Conservation (phyloP, 2,888 invertebrate species). For the Sinopyrophorus schimmeli region DNA sequence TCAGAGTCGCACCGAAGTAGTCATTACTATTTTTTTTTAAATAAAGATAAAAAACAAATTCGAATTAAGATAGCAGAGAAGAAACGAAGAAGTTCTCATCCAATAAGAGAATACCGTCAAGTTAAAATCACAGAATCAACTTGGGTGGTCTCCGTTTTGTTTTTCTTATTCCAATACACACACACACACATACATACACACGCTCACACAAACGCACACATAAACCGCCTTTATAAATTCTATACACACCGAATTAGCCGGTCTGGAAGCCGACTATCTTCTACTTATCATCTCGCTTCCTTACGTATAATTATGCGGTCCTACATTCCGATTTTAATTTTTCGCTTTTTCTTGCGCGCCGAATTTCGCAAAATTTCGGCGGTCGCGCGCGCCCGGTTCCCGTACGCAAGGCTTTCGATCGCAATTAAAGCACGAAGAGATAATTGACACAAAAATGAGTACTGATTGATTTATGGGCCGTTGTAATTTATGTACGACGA, state of each 20-base stretch:
- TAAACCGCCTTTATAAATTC: slow-evolving; percentile 40
- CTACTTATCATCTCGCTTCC: slow-evolving; percentile 40
- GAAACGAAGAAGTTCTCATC: slow-evolving; percentile 35
- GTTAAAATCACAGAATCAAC: slow-evolving; percentile 52
- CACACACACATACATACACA: too few relatives aligned
- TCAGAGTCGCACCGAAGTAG: too few relatives aligned
- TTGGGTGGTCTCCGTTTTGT: slow-evolving; percentile 56
- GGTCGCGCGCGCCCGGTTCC: too few relatives aligned
- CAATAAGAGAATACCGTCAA: slow-evolving; percentile 47
- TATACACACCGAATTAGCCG: slow-evolving; percentile 39
- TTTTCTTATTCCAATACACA: slow-evolving; percentile 50
- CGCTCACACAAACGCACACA: too few relatives aligned
- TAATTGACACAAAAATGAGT: slow-evolving; percentile 26
- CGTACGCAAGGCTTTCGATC: too few relatives aligned
- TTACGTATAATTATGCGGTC: slow-evolving; percentile 38
- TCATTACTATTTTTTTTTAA: too few relatives aligned
- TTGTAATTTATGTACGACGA: slow-evolving; percentile 36
- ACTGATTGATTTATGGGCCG: slow-evolving; percentile 41
- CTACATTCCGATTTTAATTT: slow-evolving; percentile 31
- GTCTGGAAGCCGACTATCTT: slow-evolving; percentile 38
- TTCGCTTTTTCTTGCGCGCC: slow-evolving; percentile 2
- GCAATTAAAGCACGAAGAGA: too few relatives aligned
- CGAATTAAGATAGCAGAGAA: too few relatives aligned
- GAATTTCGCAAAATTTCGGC: slow-evolving; percentile 4
- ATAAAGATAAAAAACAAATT: too few relatives aligned